Evolutionary conservation across 2,797 vertebrate genomes (phyloP).

Genomic region (Rhabdophis nuchalis): DNA sequence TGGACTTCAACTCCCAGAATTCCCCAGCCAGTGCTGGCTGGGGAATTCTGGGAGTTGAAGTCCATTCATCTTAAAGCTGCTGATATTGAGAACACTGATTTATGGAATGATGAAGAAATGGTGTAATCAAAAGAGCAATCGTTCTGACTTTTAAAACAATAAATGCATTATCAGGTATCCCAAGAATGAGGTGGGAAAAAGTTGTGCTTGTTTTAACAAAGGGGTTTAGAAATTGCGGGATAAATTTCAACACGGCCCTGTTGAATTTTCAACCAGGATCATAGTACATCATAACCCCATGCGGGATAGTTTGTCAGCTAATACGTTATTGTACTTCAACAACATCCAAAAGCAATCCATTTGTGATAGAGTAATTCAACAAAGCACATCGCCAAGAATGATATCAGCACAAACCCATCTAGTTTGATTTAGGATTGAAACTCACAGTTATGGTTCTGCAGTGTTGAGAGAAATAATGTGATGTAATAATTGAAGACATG

Average conservation of each 20-base stretch:
- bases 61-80: background rate
- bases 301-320: background rate
- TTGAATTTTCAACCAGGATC: background rate
- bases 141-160: background rate
- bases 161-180: background rate
- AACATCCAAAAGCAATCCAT: background rate
- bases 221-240: background rate
- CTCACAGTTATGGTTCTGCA: background rate
- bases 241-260: background rate
- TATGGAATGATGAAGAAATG: background rate
- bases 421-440: background rate
- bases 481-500: background rate
- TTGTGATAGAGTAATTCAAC: background rate
- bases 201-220: background rate
- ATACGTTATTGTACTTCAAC: background rate
- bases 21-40: background rate
- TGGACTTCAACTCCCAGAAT: background rate
- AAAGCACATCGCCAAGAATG: background rate
- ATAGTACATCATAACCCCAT: background rate
- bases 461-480: background rate
- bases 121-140: background rate
- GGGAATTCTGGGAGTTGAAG: background rate
- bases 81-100: background rate
- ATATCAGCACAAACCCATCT: background rate
- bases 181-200: background rate